These are phyloP conservation scores for Empis stercorea DNA, from an alignment of 2,888 invertebrate species.

Conservation along the genomic window DNA sequence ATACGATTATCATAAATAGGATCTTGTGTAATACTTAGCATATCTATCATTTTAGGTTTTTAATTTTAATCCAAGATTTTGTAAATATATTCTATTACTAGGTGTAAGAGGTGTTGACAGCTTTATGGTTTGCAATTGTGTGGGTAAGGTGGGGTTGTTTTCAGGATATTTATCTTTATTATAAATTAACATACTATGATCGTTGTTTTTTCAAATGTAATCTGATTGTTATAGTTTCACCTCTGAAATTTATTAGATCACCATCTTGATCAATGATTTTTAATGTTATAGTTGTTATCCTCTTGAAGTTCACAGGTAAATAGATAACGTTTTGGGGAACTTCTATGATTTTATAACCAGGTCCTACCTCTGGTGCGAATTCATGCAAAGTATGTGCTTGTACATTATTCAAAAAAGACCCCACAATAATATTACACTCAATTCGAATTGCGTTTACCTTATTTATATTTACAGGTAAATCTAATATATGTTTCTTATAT, in stretches of 20 bases:
- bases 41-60: too few relatives aligned
- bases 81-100: too few relatives aligned
- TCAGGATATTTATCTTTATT: too few relatives aligned
- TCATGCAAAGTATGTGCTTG: slow-evolving; percentile 23
- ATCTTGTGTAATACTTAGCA: too few relatives aligned
- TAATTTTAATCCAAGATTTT: too few relatives aligned
- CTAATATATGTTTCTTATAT: slow-evolving; percentile 18
- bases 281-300: slow-evolving; percentile 19
- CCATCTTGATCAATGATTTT: slow-evolving; percentile 22
- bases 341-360: slow-evolving; percentile 25
- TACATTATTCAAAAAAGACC: slow-evolving; percentile 10
- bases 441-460: slow-evolving; percentile 14
- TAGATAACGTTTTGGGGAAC: slow-evolving; percentile 25
- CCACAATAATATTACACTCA: too few relatives aligned
- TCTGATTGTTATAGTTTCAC: slow-evolving; percentile 19
- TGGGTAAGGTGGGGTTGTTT: too few relatives aligned
- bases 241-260: slow-evolving; percentile 21
- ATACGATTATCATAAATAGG: too few relatives aligned
- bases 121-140: too few relatives aligned
- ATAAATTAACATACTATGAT: too few relatives aligned
- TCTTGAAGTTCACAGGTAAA: slow-evolving; percentile 19
- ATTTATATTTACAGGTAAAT: slow-evolving; percentile 21
- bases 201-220: slow-evolving; percentile 13
- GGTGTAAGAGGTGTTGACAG: too few relatives aligned
- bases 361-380: slow-evolving; percentile 22